Evolutionary conservation across 2,797 vertebrate genomes (phyloP), one percentile per base, ranked within the genome.

Genomic region (Melopsittacus undulatus): DNA sequence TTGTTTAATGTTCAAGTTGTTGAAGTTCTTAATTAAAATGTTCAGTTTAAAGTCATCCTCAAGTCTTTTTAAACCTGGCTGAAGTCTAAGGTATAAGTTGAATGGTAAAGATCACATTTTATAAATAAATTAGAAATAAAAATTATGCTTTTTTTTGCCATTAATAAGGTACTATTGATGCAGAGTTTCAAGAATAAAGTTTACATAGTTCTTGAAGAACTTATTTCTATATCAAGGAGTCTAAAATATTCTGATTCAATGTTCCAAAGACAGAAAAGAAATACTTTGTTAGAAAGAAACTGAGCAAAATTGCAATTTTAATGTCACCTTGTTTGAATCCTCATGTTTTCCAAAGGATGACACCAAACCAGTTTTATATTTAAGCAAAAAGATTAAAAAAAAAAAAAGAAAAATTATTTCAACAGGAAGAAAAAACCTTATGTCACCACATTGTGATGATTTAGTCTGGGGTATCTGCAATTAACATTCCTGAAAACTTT

Each of bases 361-460:
- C 16, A 56, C 3, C 9, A 29, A 23, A 1, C 0, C 10, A 75
- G 11, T 52, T 89, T 34, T 34, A 29, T 66, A 48, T 22, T 76
- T 23, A 69, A 75, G 6, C 3, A 38, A 27, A 24, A 69, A 36
- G 11, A 64, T 32, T 24, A 0, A 8, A 43, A 63, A 54, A 18
- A 1, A 4, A 1, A 54, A 21, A 1, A 4, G 1, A 16, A 12
- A 9, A n/a, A 29, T 15, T 16, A 36, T 57, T 46, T 75, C 84
- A 12, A 21, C 29, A 12, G 2, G 17, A 67, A 80, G 40, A 72
- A 69, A 36, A 40, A 69, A 42, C 2, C 5, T 52, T 48, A 49
- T 13, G 3, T 34, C 1, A 7, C 4, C 15, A 61, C 19, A 34
- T 22, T 5, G 8, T 75, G 36, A 26, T 38, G 15, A 69, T 34